These are phyloP conservation scores for Amblyjoppa fuscipennis DNA, from an alignment of 2,888 invertebrate species.

Conservation along the genomic window DNA sequence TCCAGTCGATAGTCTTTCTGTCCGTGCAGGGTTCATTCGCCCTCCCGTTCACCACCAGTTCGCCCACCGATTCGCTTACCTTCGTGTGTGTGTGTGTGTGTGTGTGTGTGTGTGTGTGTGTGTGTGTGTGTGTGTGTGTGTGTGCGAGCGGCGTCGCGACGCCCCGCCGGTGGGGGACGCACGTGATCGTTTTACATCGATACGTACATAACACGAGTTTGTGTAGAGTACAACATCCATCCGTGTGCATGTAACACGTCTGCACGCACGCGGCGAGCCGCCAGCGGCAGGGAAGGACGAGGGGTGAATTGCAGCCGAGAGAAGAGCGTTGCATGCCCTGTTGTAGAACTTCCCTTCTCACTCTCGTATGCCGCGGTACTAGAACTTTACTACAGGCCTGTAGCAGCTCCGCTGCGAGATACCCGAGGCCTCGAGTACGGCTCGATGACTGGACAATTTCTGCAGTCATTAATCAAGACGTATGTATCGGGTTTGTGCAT, in stretches of 20 bases:
- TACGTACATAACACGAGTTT: background rate
- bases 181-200: constrained; percentile 12
- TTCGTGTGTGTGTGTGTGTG: background rate
- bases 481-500: background rate
- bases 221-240: constrained; percentile 8
- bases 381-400: constrained; percentile 6
- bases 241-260: constrained; percentile 9
- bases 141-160: constrained; percentile 25
- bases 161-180: constrained; percentile 11
- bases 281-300: constrained; percentile 45
- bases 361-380: background rate
- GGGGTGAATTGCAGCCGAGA: constrained; percentile 56
- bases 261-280: constrained; percentile 52
- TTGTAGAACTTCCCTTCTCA: constrained; percentile 11
- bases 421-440: background rate
- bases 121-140: background rate
- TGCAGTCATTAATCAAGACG: constrained; percentile 16
- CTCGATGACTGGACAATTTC: constrained; percentile 33
- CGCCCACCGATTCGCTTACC: constrained; percentile 37
- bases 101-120: background rate
- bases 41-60: constrained; percentile 55
- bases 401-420: constrained; percentile 24
- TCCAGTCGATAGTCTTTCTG: constrained; percentile 64
- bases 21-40: constrained; percentile 66
- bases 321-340: constrained; percentile 8